Evolutionary conservation across 2,888 invertebrate species (phyloP), one percentile per base, ranked within the genome.

Genomic region (Tenthredo mesomela): DNA sequence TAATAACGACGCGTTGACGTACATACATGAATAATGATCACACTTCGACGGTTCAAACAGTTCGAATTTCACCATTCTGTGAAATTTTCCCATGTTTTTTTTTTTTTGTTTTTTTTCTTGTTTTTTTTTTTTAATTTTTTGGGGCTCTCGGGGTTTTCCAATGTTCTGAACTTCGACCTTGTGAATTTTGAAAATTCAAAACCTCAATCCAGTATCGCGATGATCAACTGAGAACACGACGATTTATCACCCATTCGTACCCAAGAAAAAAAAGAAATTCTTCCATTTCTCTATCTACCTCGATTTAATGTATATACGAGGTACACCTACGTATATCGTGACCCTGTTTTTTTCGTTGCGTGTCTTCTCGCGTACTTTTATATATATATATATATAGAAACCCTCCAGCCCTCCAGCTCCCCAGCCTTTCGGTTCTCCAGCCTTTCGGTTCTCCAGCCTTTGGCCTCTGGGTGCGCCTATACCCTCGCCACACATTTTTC

Each of bases 151-250:
- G n/a, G n/a, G n/a, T n/a, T n/a, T n/a, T n/a, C n/a, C n/a, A n/a
- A n/a, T n/a, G n/a, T n/a, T n/a, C n/a, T n/a, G n/a, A n/a, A n/a
- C n/a, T n/a, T n/a, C n/a, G n/a, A n/a, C n/a, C n/a, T n/a, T n/a
- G n/a, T n/a, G n/a, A n/a, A n/a, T n/a, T n/a, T n/a, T n/a, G n/a
- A n/a, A n/a, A n/a, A 47, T 47, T 15, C 47, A 12, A 3, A 47
- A 47, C 40, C 40, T 43, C 10, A 0, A 43, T 12, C 12, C 43
- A 2, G 43, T 2, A 10, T 40, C 40, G 6, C 90, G 18, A 91
- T 90, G 90, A 91, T 91, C 89, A 89, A 88, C 86, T 86, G 87
- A 86, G 87, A 89, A 88, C 86, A 87, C 86, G 86, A 86, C 87
- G 88, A 91, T 91, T 91, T 90, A 91, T 91, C 89, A 91, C 89